A percentile compares a stretch with the other conserved stretches of the same genome.
These are phyloP conservation scores for Liasis olivaceus DNA, from an alignment of 2,797 vertebrate genomes.

Conservation along the genomic window DNA sequence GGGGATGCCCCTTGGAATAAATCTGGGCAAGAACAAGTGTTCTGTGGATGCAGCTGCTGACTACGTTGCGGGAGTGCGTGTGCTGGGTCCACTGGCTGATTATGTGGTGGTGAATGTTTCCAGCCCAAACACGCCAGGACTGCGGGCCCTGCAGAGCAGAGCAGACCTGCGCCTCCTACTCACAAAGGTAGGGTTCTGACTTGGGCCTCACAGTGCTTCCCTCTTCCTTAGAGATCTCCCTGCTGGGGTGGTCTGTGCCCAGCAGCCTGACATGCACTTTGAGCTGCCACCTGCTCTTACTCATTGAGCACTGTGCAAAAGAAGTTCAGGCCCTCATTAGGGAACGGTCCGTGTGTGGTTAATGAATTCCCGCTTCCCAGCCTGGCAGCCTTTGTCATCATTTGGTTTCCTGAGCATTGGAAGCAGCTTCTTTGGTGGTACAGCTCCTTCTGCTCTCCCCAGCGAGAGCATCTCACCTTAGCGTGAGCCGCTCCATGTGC, in stretches of 20 bases:
- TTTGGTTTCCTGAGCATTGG: no score
- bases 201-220: no score
- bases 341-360: neutral
- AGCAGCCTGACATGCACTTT: neutral
- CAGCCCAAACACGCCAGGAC: slow-evolving; percentile 92
- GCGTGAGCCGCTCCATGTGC: neutral
- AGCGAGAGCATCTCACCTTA: neutral
- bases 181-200: slow-evolving; percentile 73
- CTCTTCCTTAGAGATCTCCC: neutral
- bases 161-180: slow-evolving; percentile 83
- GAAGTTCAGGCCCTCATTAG: neutral
- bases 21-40: slow-evolving; percentile 94
- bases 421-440: neutral
- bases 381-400: neutral
- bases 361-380: neutral
- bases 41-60: slow-evolving; percentile 85
- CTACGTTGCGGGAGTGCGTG: slow-evolving; percentile 83
- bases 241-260: neutral
- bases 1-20: slow-evolving; percentile 91
- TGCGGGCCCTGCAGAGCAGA: slow-evolving; percentile 88
- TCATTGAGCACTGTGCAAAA: neutral
- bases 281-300: neutral
- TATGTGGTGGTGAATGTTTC: slow-evolving; percentile 96
- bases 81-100: slow-evolving; percentile 89
- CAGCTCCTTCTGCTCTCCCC: neutral